These are phyloP conservation scores for Notiomystis cincta DNA, from an alignment of 2,113 vertebrate species.

Conservation along the genomic window DNA sequence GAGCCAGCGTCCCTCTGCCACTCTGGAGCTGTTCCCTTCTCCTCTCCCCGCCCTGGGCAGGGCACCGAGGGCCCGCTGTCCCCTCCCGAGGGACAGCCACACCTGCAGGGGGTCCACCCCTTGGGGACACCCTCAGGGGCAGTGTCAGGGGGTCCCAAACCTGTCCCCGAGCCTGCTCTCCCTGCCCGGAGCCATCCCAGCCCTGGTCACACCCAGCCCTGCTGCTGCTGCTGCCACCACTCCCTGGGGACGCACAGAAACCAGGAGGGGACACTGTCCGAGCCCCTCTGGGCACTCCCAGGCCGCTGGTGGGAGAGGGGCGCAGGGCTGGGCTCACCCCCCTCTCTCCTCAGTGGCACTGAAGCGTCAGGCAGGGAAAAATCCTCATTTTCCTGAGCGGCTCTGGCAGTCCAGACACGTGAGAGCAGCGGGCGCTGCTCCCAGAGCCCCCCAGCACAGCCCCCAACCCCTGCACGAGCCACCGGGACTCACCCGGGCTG, in stretches of 20 bases:
- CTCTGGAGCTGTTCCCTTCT: background rate
- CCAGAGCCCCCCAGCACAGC: background rate
- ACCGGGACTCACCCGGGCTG: rapidly evolving
- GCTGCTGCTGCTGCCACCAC: background rate
- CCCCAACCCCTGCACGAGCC: background rate
- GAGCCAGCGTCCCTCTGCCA: background rate
- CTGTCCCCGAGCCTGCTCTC: rapidly evolving
- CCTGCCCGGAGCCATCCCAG: background rate
- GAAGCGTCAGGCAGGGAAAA: background rate
- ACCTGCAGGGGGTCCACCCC: background rate
- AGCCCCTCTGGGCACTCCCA: background rate
- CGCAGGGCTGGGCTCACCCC: background rate
- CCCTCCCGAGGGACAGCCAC: background rate
- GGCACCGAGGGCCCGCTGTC: background rate
- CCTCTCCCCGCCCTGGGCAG: background rate
- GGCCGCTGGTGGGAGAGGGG: rapidly evolving
- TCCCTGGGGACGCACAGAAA: background rate
- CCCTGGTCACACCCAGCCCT: background rate
- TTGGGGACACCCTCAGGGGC: rapidly evolving
- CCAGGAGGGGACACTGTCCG: background rate
- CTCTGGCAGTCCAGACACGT: background rate
- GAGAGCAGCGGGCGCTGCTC: background rate
- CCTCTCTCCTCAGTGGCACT: background rate
- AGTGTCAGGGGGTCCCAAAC: background rate
- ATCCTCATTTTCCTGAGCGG: background rate